Evolutionary conservation across 2,797 vertebrate species (phyloP), one percentile per base, ranked within the genome.

Genomic region (Onychomys torridus): DNA sequence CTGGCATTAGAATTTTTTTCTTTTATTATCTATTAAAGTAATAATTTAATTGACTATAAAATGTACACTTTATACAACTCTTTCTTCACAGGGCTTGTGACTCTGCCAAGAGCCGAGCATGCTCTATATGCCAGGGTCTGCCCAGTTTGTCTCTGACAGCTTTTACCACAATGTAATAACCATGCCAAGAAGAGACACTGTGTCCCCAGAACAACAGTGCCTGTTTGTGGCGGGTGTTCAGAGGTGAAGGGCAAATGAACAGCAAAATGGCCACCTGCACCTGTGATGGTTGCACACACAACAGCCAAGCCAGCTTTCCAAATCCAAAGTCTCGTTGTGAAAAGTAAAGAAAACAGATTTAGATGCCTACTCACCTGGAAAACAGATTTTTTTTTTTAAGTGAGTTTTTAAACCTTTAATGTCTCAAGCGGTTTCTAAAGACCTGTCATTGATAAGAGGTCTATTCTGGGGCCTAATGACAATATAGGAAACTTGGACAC

Each of bases 31-130:
- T 96, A 92, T 94, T 93, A 90, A 90, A 89, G 32, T 77, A 93
- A 92, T 55, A 65, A 32, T 96, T 91, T 89, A 85, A 93, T 88
- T 95, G 63, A 85, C 96, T 91, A 94, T 43, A 73, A 91, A 92
- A 89, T 73, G 73, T 21, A 34, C 43, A 40, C 81, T 94, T 94
- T 61, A 78, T 40, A 78, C 75, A 85, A 75, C 67, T 92, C 77
- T 94, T 67, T 25, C 88, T 82, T 69, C 29, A 7, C 12, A 16
- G 0, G 2, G 16, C 7, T 61, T 88, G 77, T 76, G 37, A 59
- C 25, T 25, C 63, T 55, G 87, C 27, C n/a, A 79, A 94, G 73
- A 49, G 77, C 32, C 1, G 4, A 84, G 63, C 0, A 7, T 12
- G 23, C 1, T 25, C 27, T 23, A 8, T 65, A 14, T 69, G 76